Base-by-base conservation (phyloP, 1,140 invertebrate genomes). In the Araneus ventricosus region DNA sequence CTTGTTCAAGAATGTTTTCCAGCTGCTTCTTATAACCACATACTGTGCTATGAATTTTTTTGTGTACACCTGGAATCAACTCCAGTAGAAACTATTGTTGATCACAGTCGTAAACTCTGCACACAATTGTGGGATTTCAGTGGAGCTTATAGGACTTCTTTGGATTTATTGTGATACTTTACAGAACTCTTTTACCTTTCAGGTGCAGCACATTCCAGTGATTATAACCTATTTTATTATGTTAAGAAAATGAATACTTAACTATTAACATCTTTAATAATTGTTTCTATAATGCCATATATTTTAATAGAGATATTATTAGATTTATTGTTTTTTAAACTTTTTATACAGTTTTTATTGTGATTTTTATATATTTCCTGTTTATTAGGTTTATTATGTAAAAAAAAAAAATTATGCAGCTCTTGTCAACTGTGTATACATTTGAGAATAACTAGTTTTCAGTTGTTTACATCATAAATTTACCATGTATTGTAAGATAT, bases 21-120 rank as follows among this genome's bases (percentile, higher is more conserved):
- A 0, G 97, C 97, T 94, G 96, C 96, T 30, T 95, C 96, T 8
- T 94, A 95, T 24, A 96, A 96, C 59, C 97, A 97, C 94, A 96
- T 98, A 4, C 96, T 96, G 93, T 97, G 97, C 94, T 97, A 97
- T 94, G 98, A 98, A 95, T 95, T 98, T 52, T 97, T 97, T 94
- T 97, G 97, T 95, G 96, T 98, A 27, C 98, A 98, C 95, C 95
- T 98, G n/a, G 97, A 97, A 2, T 95, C 98, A 27, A 96, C 97
- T 2, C 97, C 97, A 0, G 97, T 97, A 0, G 97, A 97, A 6
- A 97, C 97, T 82, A 97, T 98, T 2, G 96, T 98, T 88, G 97
- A 98, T 94, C 97, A 98, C 94, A 97, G 97, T 14, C 96, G 97
- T 90, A 96, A 97, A 94, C 95, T 98, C 1, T 97, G 97, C 20